Evolutionary conservation across 2,888 invertebrate genomes (phyloP), one percentile per base, ranked within the genome.

Genomic region (Parnassius orleans): DNA sequence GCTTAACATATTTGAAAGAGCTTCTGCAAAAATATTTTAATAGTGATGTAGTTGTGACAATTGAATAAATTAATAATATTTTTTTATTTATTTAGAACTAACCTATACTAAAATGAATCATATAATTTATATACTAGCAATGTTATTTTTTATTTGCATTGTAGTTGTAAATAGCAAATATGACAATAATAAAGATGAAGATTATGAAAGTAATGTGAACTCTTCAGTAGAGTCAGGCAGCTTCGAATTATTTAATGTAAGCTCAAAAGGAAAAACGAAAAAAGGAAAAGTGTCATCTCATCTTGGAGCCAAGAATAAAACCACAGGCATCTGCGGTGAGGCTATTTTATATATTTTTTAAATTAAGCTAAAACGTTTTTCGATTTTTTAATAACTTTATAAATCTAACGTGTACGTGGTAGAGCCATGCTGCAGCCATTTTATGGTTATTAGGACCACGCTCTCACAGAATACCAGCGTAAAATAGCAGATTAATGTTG

Each of bases 161-260:
- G 9, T 57, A 15, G n/a, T 46, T 11, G 61, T 56, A 2, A 43
- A 50, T 10, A 50, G 54, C 19, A 60, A 69, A 57, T 59, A 65
- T 53, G 66, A 65, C 50, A 65, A 67, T 59, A 65, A 69, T 43
- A 60, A 63, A 3, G 60, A 47, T 33, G 57, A 56, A 10, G 60
- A 63, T 53, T 64, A 64, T 9, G 66, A 67, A 24, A 64, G 57
- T 46, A 48, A 63, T 10, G 61, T 59, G 33, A 68, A 57, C 50
- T 56, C 65, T 1, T 70, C 70, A 24, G 57, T 69, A 52, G 69
- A 70, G 58, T 72, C 72, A 24, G 69, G 70, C 52, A 73, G 72
- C 43, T 63, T 61, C 46, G 70, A 72, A 59, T 57, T 65, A 2
- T 68, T 61, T 46, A 68, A 69, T 15, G 57, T 42, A 10, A 72